Conservation (phyloP, 2,888 invertebrate genomes). For the Netelia inedita region DNA sequence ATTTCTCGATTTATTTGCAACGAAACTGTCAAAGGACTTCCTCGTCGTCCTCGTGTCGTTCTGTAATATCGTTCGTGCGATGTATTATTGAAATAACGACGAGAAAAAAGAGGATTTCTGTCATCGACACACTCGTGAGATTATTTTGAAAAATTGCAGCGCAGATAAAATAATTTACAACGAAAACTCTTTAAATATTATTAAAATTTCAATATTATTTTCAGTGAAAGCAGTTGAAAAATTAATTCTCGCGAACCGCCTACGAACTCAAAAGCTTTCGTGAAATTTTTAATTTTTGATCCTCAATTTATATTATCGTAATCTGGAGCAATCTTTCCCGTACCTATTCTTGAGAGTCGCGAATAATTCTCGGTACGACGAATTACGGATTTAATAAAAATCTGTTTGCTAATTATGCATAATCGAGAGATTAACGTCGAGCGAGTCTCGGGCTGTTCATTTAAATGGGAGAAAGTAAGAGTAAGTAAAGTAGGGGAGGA, state of each 20-base stretch:
- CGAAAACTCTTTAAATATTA: too few species aligned
- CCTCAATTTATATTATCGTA: too few species aligned
- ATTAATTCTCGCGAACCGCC: too few species aligned
- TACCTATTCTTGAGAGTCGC: too few species aligned
- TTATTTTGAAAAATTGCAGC: too few species aligned
- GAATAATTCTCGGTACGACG: not conserved
- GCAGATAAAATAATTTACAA: too few species aligned
- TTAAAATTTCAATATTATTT: too few species aligned
- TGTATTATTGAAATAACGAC: conserved; percentile 4
- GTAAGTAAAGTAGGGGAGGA: not conserved
- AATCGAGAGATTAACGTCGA: conserved; percentile 22
- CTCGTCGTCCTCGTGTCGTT: not conserved
- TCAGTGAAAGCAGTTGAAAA: too few species aligned
- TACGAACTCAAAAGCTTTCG: too few species aligned
- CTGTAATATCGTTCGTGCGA: conserved; percentile 11
- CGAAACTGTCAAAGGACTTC: conserved; percentile 8
- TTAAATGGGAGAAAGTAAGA: conserved; percentile 5
- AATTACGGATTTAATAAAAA: not conserved
- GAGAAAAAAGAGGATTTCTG: not conserved
- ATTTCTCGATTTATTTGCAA: conserved; percentile 1
- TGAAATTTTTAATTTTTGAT: too few species aligned
- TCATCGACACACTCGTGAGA: not conserved
- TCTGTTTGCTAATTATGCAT: conserved; percentile 2
- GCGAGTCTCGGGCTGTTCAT: not conserved
- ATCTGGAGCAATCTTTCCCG: too few species aligned